Percentiles rank a stretch among this genome's conserved stretches.
These are phyloP conservation scores for Nothocercus julius DNA, from an alignment of 2,113 vertebrate species.

Conservation along the genomic window DNA sequence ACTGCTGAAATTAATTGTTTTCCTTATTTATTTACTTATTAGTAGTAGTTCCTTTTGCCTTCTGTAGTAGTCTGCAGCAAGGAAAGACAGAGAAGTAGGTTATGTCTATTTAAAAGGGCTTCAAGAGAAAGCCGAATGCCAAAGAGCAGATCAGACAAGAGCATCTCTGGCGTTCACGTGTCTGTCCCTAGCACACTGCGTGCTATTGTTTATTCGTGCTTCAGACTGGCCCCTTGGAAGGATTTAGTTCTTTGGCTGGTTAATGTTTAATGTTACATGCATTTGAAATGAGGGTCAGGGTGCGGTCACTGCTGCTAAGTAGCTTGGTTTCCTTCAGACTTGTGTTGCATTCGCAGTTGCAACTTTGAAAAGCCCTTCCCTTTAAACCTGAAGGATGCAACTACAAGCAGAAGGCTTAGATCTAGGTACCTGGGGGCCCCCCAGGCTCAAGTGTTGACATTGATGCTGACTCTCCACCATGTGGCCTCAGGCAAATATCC, in stretches of 20 bases:
- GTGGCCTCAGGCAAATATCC: background rate
- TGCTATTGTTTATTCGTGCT: background rate
- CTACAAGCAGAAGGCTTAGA: background rate
- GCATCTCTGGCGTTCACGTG: background rate
- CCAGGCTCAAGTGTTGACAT: background rate
- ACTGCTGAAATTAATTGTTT: background rate
- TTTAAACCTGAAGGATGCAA: background rate
- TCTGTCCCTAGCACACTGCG: background rate
- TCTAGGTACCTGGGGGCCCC: background rate
- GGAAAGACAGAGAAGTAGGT: background rate
- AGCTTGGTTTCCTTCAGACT: conserved; percentile 2
- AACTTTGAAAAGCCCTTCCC: background rate
- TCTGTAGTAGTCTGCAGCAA: background rate
- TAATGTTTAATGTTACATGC: conserved; percentile 57
- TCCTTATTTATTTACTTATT: background rate
- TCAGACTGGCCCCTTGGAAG: background rate
- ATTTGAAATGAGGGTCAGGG: conserved; percentile 49
- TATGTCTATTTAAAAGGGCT: background rate
- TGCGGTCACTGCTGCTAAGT: conserved; percentile 43
- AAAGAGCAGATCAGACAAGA: background rate
- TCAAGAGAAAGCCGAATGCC: background rate
- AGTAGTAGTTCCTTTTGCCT: background rate
- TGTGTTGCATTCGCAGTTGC: background rate
- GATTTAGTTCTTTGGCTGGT: conserved; percentile 45
- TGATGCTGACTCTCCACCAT: background rate